phyloP scores from a whole-genome alignment of 92 coral and sea anemone genomes.

The Phenganax stokvisi region DNA sequence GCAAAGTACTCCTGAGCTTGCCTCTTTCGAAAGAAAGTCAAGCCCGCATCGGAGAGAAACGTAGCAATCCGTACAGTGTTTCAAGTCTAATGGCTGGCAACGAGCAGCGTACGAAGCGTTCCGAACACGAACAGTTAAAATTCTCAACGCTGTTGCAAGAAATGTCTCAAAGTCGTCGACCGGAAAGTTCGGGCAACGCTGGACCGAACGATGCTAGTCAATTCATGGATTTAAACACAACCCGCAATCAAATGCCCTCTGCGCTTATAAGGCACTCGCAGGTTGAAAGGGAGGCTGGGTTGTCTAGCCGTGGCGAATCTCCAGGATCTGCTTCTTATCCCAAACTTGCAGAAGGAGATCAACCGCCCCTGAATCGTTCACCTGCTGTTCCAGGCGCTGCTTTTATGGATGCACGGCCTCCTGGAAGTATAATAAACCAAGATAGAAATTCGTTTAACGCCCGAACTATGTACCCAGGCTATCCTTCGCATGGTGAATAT shows the following conservation, averaged over 20 bases:
- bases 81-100: slow-evolving; percentile 27
- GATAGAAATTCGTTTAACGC: slow-evolving; percentile 13
- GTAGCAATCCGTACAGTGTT: slow-evolving; percentile 29
- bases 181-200: neutral
- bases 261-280: slow-evolving; percentile 21
- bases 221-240: slow-evolving; percentile 29
- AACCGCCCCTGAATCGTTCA: slow-evolving; percentile 16
- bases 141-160: slow-evolving; percentile 31
- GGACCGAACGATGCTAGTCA: slow-evolving; percentile 6
- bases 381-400: slow-evolving; percentile 2
- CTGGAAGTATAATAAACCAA: slow-evolving; percentile 10
- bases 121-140: slow-evolving; percentile 26
- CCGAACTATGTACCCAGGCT: slow-evolving; percentile 23
- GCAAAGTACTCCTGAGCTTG: slow-evolving; percentile 14
- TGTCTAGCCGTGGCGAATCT: neutral
- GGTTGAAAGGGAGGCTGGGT: neutral
- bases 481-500: slow-evolving; percentile 28
- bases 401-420: slow-evolving; percentile 17
- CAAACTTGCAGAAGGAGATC: neutral
- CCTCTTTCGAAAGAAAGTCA: neutral
- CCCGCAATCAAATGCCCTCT: slow-evolving; percentile 24
- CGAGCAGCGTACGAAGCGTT: slow-evolving; percentile 20
- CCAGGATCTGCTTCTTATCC: slow-evolving; percentile 1
- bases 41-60: slow-evolving; percentile 14
- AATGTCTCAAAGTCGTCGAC: slow-evolving; percentile 31